Percentiles rank a stretch among this genome's conserved stretches.
Evolutionary conservation across 2,888 invertebrate species (phyloP).

Genomic region (Folsomia candida): DNA sequence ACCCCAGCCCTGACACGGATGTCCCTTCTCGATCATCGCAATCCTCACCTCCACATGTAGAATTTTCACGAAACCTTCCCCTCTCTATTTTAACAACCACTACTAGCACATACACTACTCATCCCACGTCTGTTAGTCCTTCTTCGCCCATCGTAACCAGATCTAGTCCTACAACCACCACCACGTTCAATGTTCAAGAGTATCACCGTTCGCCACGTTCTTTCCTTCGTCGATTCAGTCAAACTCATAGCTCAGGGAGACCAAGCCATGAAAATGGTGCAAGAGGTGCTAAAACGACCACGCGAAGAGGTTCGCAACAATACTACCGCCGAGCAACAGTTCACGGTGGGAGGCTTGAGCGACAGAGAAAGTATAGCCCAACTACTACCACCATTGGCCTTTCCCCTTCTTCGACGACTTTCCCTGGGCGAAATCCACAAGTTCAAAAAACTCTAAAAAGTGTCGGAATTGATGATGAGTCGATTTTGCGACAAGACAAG

Average conservation of each 20-base stretch:
- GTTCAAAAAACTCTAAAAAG: slow-evolving; percentile 38
- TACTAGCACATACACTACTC: slow-evolving; percentile 10
- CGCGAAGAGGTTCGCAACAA: slow-evolving; percentile 4
- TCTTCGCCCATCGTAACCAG: slow-evolving; percentile 28
- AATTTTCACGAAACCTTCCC: slow-evolving; percentile 10
- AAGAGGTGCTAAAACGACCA: neutral
- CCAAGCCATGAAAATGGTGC: neutral
- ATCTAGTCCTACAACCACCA: slow-evolving; percentile 26
- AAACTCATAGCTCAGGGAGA: no score
- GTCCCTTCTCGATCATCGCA: slow-evolving; percentile 34
- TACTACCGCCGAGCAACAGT: slow-evolving; percentile 34
- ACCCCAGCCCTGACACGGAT: slow-evolving; percentile 43
- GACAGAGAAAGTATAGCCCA: slow-evolving; percentile 23
- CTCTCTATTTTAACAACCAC: slow-evolving; percentile 27
- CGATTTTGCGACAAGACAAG: slow-evolving; percentile 39
- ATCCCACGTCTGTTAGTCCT: slow-evolving; percentile 15
- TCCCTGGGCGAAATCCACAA: slow-evolving; percentile 30
- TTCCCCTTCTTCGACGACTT: neutral
- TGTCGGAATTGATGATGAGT: slow-evolving; percentile 42
- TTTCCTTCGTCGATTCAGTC: neutral
- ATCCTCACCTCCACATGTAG: slow-evolving; percentile 33
- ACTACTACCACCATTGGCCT: neutral
- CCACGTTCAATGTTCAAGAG: neutral
- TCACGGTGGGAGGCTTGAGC: slow-evolving; percentile 42
- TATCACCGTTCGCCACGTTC: neutral